These are phyloP conservation scores for Drosophila azteca DNA, from an alignment of 1,140 invertebrate species.

Conservation along the genomic window DNA sequence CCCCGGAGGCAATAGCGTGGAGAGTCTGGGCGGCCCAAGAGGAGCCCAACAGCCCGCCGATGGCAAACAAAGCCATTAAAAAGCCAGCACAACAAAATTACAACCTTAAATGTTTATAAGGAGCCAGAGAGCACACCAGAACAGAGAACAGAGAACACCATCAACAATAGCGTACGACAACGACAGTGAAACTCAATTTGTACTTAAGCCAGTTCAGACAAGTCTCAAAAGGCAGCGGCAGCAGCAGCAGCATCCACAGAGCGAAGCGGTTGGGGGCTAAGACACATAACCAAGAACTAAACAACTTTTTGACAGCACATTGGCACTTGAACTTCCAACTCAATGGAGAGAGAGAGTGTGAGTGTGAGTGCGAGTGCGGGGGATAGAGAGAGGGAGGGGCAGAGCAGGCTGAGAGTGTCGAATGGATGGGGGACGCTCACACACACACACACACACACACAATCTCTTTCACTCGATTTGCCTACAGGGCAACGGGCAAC, in stretches of 20 bases:
- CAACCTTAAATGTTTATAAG: constrained; percentile 62
- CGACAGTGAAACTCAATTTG: constrained; percentile 68
- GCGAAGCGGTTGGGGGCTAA: constrained; percentile 7
- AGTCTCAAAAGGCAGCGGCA: constrained; percentile 33
- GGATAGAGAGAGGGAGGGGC: not conserved
- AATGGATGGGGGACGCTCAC: too few species aligned
- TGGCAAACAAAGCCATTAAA: constrained; percentile 69
- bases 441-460: too few species aligned
- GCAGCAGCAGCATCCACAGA: constrained; percentile 1
- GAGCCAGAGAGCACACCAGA: constrained; percentile 7
- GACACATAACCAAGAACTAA: constrained; percentile 52
- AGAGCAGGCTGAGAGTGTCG: not conserved
- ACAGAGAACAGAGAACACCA: constrained; percentile 10
- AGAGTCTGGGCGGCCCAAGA: not conserved
- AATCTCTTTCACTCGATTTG: constrained; percentile 13
- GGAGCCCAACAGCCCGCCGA: constrained; percentile 17
- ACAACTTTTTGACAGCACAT: constrained; percentile 71
- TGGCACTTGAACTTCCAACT: constrained; percentile 64
- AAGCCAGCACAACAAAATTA: constrained; percentile 61
- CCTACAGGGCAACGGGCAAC: not conserved
- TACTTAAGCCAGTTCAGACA: constrained; percentile 62
- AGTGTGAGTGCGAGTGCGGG: not conserved
- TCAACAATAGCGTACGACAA: constrained; percentile 21
- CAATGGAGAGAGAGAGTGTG: not conserved
- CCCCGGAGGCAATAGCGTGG: not conserved